phyloP scores from a whole-genome alignment of 2,797 vertebrate species.

The Ptychobarbus kaznakovi region DNA sequence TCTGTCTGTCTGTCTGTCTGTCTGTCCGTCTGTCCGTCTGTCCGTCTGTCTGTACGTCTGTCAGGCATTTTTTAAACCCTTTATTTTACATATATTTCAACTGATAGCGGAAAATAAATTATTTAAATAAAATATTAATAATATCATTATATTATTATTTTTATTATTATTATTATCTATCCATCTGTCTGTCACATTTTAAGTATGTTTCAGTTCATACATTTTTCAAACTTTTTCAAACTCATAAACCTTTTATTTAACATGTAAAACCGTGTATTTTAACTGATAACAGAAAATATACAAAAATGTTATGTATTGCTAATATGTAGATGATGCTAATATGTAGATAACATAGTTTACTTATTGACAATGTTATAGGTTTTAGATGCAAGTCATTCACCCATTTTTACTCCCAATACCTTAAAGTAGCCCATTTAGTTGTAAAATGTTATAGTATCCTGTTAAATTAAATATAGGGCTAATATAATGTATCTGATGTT shows the following conservation, averaged over 20 bases:
- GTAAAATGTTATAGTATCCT: not conserved
- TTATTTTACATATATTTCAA: not conserved
- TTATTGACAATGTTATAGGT: not conserved
- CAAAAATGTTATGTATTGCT: not conserved
- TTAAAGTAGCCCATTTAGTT: not conserved
- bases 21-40: accelerated
- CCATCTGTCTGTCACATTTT: not conserved
- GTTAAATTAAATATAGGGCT: not conserved
- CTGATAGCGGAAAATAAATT: not conserved
- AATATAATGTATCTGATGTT: too few species aligned
- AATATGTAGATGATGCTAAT: too few species aligned
- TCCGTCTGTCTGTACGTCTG: accelerated
- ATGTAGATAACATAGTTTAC: not conserved
- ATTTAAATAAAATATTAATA: too few species aligned
- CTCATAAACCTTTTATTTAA: not conserved
- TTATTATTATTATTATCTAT: not conserved
- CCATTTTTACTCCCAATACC: not conserved
- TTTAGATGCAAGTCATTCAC: not conserved
- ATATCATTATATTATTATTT: too few species aligned
- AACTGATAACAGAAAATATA: not conserved
- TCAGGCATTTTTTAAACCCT: not conserved
- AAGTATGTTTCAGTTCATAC: not conserved
- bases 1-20: not conserved
- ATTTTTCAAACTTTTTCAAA: not conserved
- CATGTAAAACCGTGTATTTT: not conserved